Percentiles rank a stretch among this genome's conserved stretches.
phyloP scores from a whole-genome alignment of 2,888 invertebrate species.

The Argyra leucocephala region DNA sequence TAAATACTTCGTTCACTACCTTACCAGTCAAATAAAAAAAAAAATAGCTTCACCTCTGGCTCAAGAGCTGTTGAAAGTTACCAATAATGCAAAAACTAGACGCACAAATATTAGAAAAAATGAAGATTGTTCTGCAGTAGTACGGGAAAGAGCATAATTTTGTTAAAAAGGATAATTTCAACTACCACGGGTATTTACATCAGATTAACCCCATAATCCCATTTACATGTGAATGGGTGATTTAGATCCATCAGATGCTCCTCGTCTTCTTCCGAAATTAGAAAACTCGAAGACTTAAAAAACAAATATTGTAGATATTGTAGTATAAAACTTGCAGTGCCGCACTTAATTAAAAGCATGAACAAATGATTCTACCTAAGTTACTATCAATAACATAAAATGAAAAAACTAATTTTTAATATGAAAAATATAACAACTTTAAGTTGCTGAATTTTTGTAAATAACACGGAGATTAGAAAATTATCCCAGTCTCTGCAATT shows the following conservation, averaged over 20 bases:
- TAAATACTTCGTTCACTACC: slow-evolving; percentile 37
- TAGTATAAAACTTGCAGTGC: no score
- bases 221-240: no score
- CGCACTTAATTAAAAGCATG: no score
- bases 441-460: no score
- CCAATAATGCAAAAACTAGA: slow-evolving; percentile 64
- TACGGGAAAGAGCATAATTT: slow-evolving; percentile 39
- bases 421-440: no score
- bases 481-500: no score
- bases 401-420: no score
- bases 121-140: slow-evolving; percentile 58
- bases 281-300: slow-evolving; percentile 26
- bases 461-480: no score
- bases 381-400: no score
- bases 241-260: slow-evolving; percentile 52
- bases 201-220: slow-evolving; percentile 64
- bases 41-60: slow-evolving; percentile 59
- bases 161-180: slow-evolving; percentile 38
- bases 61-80: slow-evolving; percentile 61
- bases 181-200: slow-evolving; percentile 56
- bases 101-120: slow-evolving; percentile 60
- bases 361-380: no score
- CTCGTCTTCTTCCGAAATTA: slow-evolving; percentile 35
- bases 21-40: slow-evolving; percentile 50
- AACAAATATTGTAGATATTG: no score